Conservation (phyloP, 2,113 vertebrate genomes). For the Pipa parva region DNA sequence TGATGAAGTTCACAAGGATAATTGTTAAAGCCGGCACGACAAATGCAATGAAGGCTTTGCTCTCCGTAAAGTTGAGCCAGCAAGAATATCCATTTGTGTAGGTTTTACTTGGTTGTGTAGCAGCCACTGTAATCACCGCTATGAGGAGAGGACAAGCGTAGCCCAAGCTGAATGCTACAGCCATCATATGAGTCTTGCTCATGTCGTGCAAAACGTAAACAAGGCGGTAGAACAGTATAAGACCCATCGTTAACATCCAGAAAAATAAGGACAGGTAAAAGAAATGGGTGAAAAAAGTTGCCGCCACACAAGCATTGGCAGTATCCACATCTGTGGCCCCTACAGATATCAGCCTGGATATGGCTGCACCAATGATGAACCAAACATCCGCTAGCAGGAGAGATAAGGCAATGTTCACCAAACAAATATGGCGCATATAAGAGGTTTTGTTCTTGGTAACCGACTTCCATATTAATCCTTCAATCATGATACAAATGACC, state of each 20-base stretch:
- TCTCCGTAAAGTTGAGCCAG: constrained; percentile 70
- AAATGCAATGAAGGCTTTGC: constrained; percentile 69
- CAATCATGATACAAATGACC: constrained; percentile 64
- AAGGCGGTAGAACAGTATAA: constrained; percentile 68
- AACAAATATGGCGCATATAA: constrained; percentile 66
- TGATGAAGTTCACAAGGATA: constrained; percentile 64
- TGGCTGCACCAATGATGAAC: constrained; percentile 63
- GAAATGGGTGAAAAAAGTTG: constrained; percentile 73
- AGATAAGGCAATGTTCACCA: constrained; percentile 71
- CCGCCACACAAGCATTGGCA: constrained; percentile 56
- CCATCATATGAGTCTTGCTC: constrained; percentile 59
- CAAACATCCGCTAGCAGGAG: constrained; percentile 73
- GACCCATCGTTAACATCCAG: constrained; percentile 74
- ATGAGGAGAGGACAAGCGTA: constrained; percentile 75
- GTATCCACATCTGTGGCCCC: constrained; percentile 25
- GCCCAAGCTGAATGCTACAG: constrained; percentile 62
- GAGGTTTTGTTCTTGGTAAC: constrained; percentile 66
- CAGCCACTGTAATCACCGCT: constrained; percentile 61
- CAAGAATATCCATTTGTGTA: constrained; percentile 58
- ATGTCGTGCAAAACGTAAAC: constrained; percentile 67
- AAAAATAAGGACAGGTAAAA: constrained; percentile 80
- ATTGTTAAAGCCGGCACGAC: constrained; percentile 68
- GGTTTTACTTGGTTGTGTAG: constrained; percentile 51
- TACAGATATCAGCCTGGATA: fast-evolving
- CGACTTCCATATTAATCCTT: constrained; percentile 66